Percentiles rank a stretch among this genome's conserved stretches.
phyloP scores from a whole-genome alignment of 1,140 invertebrate genomes.

The Pentalonia nigronervosa region DNA sequence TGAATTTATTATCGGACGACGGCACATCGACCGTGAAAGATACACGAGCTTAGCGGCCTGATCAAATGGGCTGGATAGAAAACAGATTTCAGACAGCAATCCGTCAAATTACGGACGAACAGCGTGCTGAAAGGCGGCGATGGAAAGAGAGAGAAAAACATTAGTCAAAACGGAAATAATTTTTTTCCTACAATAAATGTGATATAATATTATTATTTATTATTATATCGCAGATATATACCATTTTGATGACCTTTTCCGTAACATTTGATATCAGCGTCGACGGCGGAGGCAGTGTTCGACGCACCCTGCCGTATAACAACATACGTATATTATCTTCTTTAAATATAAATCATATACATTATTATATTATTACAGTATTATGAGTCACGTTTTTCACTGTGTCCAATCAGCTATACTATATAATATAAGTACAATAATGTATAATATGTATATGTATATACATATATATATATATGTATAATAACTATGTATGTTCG shows the following conservation, averaged over 20 bases:
- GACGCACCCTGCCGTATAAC: background rate
- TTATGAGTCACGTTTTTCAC: background rate
- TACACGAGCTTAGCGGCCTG: background rate
- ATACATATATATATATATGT: too few relatives aligned
- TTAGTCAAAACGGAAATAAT: background rate
- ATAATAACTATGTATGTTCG: too few relatives aligned
- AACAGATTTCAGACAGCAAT: constrained; percentile 41
- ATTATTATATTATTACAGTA: background rate
- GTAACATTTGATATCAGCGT: background rate
- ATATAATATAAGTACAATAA: too few relatives aligned
- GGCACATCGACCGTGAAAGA: constrained; percentile 39
- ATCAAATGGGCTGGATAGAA: constrained; percentile 33
- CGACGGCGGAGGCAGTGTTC: background rate
- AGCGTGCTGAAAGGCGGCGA: background rate
- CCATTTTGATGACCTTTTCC: background rate
- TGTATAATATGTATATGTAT: too few relatives aligned
- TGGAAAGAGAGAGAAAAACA: background rate
- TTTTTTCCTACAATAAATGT: background rate
- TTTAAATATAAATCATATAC: background rate
- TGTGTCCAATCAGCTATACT: background rate
- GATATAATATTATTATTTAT: background rate
- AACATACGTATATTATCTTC: background rate
- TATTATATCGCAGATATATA: background rate
- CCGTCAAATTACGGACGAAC: background rate
- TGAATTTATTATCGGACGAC: background rate